Evolutionary conservation across 2,113 vertebrate genomes (phyloP).

Genomic region (Corvus moneduloides): DNA sequence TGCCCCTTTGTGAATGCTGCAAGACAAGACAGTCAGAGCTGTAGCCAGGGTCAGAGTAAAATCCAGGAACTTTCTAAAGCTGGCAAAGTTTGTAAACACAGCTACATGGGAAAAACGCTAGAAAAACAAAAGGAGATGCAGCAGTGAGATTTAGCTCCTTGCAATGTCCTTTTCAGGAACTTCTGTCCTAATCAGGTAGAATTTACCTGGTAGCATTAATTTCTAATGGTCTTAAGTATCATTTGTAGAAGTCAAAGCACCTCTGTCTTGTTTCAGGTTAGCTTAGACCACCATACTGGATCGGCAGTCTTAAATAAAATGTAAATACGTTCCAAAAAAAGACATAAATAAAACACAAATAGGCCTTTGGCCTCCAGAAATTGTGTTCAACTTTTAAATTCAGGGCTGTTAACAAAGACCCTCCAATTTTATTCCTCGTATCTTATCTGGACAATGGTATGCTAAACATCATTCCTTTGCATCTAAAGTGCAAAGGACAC

Average conservation of each 20-base stretch:
- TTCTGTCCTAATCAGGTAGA: not conserved
- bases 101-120: not conserved
- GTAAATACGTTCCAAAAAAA: not conserved
- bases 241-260: not conserved
- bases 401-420: not conserved
- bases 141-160: not conserved
- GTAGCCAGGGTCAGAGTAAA: not conserved
- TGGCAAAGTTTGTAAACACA: not conserved
- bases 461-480: not conserved
- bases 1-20: not conserved
- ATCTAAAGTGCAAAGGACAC: not conserved
- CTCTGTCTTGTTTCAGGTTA: not conserved
- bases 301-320: not conserved
- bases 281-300: not conserved
- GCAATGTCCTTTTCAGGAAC: not conserved
- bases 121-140: not conserved
- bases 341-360: not conserved
- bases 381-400: not conserved
- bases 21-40: not conserved
- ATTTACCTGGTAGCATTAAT: not conserved
- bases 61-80: not conserved
- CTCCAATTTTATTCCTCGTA: rapidly evolving
- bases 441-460: not conserved
- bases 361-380: not conserved
- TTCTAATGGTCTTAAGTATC: not conserved